Evolutionary conservation across 2,113 vertebrate genomes (phyloP), one percentile per base, ranked within the genome.

Genomic region (Sorex araneus): DNA sequence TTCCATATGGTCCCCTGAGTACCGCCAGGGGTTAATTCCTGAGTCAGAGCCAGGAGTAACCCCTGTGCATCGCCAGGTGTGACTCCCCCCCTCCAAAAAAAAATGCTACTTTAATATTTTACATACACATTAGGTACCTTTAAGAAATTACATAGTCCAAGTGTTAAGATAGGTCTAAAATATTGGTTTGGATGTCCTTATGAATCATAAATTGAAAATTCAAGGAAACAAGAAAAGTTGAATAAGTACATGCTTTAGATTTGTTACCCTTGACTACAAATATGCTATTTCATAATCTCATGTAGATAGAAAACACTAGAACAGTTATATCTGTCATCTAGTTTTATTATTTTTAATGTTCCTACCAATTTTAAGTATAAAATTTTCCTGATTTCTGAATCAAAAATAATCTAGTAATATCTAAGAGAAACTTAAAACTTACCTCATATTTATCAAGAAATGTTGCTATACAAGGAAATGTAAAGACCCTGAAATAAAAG

Each of bases 401-500:
- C 36, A 79, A 94, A 93, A 76, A 74, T 81, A 27, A 93, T 67
- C 3, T 3, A 89, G 32, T 76, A 57, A 94, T 64, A 73, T 12
- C 70, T 47, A 36, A 69, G 28, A 15, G 92, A 78, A 73, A 77
- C 23, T 87, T 76, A 89, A 91, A 95, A 75, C 94, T 97, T 97
- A 98, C 98, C 97, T 98, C 97, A 89, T 97, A 91, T 60, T 97
- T 84, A 96, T 97, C 97, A 90, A 98, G 97, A 93, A 96, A 93
- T 94, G 97, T 97, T 94, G 97, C 97, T 76, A 98, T 93, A 96
- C 98, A 98, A 0, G 98, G 98, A 91, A 97, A 98, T 43, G 98
- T 98, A 97, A 98, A 98, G 93, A 98, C 98, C 80, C 98, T 98
- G 95, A 54, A 98, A 98, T 69, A 94, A 93, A 96, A 15, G 80